These are phyloP conservation scores for Danaus plexippus DNA, from an alignment of 1,140 invertebrate species.

Conservation along the genomic window DNA sequence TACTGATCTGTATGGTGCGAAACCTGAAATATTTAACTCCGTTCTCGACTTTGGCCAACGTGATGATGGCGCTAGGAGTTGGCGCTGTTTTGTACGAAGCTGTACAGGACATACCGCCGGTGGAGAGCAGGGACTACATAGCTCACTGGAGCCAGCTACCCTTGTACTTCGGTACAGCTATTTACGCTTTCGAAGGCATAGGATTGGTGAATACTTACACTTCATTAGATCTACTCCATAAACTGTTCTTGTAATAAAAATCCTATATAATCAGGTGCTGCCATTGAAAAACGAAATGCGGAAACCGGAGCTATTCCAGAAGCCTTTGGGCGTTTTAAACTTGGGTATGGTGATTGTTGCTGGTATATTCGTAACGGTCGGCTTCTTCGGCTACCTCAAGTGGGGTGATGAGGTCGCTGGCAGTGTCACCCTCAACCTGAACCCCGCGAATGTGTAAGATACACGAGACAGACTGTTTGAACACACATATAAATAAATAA, in stretches of 20 bases:
- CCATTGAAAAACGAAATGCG: constrained; percentile 93
- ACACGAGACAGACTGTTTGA: not conserved
- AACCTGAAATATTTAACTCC: constrained; percentile 83
- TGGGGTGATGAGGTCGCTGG: constrained; percentile 81
- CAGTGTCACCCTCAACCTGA: constrained; percentile 83
- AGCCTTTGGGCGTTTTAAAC: constrained; percentile 85
- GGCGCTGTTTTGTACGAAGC: constrained; percentile 81
- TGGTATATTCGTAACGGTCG: constrained; percentile 82
- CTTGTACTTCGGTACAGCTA: constrained; percentile 83
- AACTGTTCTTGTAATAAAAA: not conserved
- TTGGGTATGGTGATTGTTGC: constrained; percentile 86
- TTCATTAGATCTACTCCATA: constrained; percentile 2
- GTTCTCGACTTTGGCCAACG: constrained; percentile 80
- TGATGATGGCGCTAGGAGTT: constrained; percentile 78
- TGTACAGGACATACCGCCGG: constrained; percentile 76
- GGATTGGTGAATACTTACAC: constrained; percentile 74
- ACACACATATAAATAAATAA: not conserved
- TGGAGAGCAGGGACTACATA: constrained; percentile 70
- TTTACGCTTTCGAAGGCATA: constrained; percentile 87
- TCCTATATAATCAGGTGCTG: constrained; percentile 76
- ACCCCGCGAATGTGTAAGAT: constrained; percentile 73
- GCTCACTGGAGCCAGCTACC: constrained; percentile 75
- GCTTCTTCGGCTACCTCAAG: constrained; percentile 88
- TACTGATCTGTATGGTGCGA: constrained; percentile 81
- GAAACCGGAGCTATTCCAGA: constrained; percentile 82